phyloP scores from a whole-genome alignment of 2,888 invertebrate genomes.

The Agriotes lineatus region DNA sequence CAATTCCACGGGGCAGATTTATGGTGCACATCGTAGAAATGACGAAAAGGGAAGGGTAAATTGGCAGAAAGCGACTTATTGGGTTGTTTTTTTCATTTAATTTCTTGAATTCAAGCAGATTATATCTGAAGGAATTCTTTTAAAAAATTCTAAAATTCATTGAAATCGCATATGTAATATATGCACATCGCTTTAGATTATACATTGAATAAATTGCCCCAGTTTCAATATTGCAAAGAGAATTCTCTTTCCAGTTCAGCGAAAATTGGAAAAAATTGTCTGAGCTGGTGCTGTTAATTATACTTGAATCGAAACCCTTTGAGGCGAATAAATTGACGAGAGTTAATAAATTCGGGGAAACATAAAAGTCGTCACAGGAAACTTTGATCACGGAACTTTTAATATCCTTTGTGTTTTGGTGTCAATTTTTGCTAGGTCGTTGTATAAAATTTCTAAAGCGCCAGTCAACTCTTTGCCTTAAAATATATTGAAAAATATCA shows the following conservation, averaged over 20 bases:
- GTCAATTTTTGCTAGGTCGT: not conserved
- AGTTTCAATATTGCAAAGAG: not conserved
- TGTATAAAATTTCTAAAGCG: not conserved
- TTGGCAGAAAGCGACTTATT: not conserved
- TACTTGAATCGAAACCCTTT: conserved; percentile 27
- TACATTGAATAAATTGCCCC: not conserved
- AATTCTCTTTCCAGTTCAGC: not conserved
- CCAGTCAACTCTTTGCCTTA: too few species aligned
- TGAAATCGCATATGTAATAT: too few species aligned
- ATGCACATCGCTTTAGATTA: not conserved
- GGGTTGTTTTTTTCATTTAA: not conserved
- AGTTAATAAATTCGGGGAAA: conserved; percentile 23
- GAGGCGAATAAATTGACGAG: conserved; percentile 22
- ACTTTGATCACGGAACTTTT: conserved; percentile 22
- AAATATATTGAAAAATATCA: too few species aligned
- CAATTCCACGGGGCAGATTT: conserved; percentile 3
- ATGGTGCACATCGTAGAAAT: not conserved
- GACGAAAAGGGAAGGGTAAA: not conserved
- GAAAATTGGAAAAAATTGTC: conserved; percentile 21
- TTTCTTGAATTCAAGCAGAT: not conserved
- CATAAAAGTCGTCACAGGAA: conserved; percentile 21
- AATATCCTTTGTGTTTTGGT: conserved; percentile 11
- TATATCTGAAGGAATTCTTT: not conserved
- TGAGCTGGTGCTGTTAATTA: conserved; percentile 19
- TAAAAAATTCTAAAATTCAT: too few species aligned